These are phyloP conservation scores for Aythya baeri DNA, from an alignment of 2,113 vertebrate species.

Conservation along the genomic window DNA sequence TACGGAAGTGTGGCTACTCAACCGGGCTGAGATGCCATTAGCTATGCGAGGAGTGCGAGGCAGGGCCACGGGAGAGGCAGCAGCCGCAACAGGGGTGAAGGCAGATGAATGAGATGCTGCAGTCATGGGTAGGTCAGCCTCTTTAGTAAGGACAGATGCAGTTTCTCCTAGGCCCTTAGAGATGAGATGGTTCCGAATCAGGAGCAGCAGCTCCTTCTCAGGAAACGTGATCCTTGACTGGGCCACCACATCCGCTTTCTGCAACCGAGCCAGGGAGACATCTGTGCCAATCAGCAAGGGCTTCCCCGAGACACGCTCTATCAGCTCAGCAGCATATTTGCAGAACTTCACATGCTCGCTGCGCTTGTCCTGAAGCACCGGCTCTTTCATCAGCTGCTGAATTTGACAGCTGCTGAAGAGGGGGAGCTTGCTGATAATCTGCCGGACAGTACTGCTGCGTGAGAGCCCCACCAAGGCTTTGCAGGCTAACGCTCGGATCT, in stretches of 20 bases:
- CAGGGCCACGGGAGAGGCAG: constrained; percentile 84
- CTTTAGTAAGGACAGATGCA: constrained; percentile 88
- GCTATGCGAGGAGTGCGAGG: constrained; percentile 93
- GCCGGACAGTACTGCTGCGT: constrained; percentile 90
- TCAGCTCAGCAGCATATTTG: constrained; percentile 94
- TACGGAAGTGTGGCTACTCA: constrained; percentile 81
- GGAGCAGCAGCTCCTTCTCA: constrained; percentile 94
- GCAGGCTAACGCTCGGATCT: constrained; percentile 93
- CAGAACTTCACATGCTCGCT: constrained; percentile 98
- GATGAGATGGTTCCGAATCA: constrained; percentile 96
- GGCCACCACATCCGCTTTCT: constrained; percentile 96
- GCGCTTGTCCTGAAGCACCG: constrained; percentile 97
- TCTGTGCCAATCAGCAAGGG: constrained; percentile 93
- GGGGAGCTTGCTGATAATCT: constrained; percentile 98
- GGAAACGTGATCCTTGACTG: constrained; percentile 96
- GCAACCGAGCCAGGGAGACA: constrained; percentile 93
- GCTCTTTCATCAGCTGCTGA: constrained; percentile 98
- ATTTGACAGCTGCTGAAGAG: constrained; percentile 98
- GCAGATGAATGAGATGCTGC: constrained; percentile 87
- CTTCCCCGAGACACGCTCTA: constrained; percentile 95
- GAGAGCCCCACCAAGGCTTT: constrained; percentile 96
- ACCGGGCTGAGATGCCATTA: constrained; percentile 87
- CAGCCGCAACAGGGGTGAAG: constrained; percentile 82
- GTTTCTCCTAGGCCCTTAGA: constrained; percentile 95
- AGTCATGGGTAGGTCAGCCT: constrained; percentile 95